Evolutionary conservation across 2,888 invertebrate species (phyloP).

Genomic region (Drosophila subquinaria): DNA sequence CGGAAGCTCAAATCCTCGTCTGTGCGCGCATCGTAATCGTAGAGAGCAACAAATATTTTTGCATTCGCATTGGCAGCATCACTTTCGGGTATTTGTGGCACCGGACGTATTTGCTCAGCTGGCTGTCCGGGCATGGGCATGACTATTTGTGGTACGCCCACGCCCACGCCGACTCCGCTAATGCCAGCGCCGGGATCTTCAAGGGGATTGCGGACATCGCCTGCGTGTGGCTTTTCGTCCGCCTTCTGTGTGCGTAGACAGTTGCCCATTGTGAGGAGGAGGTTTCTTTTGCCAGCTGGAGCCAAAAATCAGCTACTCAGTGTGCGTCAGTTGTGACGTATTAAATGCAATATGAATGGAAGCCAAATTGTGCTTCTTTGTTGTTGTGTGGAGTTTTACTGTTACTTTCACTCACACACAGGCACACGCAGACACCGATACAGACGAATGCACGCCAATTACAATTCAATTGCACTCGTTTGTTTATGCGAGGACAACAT

Average conservation of each 20-base stretch:
- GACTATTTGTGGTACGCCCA: slow-evolving; percentile 80
- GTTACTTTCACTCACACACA: slow-evolving; percentile 72
- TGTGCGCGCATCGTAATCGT: slow-evolving; percentile 99
- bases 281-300: slow-evolving; percentile 9
- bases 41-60: slow-evolving; percentile 98
- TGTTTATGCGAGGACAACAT: slow-evolving; percentile 67
- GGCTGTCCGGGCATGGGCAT: slow-evolving; percentile 88
- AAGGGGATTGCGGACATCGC: slow-evolving; percentile 79
- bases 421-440: slow-evolving; percentile 12
- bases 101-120: slow-evolving; percentile 88
- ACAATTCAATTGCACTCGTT: slow-evolving; percentile 65
- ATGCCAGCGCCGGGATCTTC: slow-evolving; percentile 82
- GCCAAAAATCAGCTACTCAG: slow-evolving; percentile 15
- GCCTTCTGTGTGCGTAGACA: slow-evolving; percentile 90
- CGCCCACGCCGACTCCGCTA: slow-evolving; percentile 76
- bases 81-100: slow-evolving; percentile 87
- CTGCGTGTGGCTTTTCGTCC: slow-evolving; percentile 86
- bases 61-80: slow-evolving; percentile 88
- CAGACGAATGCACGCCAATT: slow-evolving; percentile 53
- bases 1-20: slow-evolving; percentile 99
- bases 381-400: slow-evolving; percentile 52
- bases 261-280: slow-evolving; percentile 90
- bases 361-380: slow-evolving; percentile 47
- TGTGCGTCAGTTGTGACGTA: slow-evolving; percentile 41
- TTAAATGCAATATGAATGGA: slow-evolving; percentile 79